Conservation (phyloP, 2,797 vertebrate species). For the Brachymystax lenok region DNA sequence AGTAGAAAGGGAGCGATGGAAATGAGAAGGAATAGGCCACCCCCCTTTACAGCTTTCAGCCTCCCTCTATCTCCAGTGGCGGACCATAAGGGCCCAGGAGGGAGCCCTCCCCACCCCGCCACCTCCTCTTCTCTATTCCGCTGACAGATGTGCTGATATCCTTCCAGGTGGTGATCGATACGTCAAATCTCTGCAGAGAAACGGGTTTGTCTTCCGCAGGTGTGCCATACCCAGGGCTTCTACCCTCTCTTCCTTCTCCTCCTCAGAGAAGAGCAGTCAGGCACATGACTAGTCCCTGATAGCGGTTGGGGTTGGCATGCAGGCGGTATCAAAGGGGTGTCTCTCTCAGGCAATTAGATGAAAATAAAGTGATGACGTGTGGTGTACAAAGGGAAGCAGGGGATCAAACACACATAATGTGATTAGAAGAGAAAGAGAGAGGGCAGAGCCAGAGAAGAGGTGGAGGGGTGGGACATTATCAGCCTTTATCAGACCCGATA, state of each 20-base stretch:
- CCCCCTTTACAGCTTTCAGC: neutral
- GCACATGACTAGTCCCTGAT: constrained; percentile 78
- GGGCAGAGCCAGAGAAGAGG: constrained; percentile 40
- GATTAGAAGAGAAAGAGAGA: constrained; percentile 81
- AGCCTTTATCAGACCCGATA: constrained; percentile 69
- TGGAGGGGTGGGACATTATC: constrained; percentile 15
- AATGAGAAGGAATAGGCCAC: neutral
- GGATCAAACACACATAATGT: constrained; percentile 91
- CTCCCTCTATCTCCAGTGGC: neutral
- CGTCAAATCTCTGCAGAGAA: constrained; percentile 84
- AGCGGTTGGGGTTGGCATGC: constrained; percentile 72
- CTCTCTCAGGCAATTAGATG: constrained; percentile 94
- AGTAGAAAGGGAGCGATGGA: neutral
- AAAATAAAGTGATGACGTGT: constrained; percentile 94
- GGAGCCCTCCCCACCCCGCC: constrained; percentile 68
- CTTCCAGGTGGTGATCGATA: constrained; percentile 88
- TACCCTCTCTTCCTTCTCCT: constrained; percentile 70
- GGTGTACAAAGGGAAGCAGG: constrained; percentile 82
- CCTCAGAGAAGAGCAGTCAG: constrained; percentile 65
- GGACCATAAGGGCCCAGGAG: constrained; percentile 43
- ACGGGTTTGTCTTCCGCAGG: constrained; percentile 90
- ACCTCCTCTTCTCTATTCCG: constrained; percentile 79
- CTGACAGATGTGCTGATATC: constrained; percentile 88
- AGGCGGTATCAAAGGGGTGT: constrained; percentile 86
- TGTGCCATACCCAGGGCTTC: constrained; percentile 59